These are phyloP conservation scores for Phalacrocorax carbo DNA, from an alignment of 2,113 vertebrate genomes.

Conservation along the genomic window DNA sequence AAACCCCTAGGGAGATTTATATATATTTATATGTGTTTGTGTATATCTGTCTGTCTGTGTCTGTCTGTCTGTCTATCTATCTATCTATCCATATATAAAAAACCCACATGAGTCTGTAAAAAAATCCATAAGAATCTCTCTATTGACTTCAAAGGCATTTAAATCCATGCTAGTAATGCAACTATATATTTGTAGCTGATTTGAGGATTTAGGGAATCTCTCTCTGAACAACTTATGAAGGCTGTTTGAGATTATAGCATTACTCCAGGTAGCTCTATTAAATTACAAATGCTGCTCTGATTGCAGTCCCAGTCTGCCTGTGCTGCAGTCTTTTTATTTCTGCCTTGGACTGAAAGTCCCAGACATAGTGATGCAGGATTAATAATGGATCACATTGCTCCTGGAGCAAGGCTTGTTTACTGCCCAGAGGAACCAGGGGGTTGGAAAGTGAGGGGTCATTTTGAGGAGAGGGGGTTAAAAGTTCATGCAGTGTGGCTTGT, in stretches of 20 bases:
- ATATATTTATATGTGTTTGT: accelerated
- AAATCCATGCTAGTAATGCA: conserved; percentile 19
- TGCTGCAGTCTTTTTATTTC: conserved; percentile 44
- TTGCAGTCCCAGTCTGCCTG: background rate
- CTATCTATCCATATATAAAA: background rate
- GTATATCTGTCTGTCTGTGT: no score
- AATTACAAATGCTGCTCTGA: conserved; percentile 22
- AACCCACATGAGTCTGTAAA: background rate
- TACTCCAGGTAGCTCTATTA: conserved; percentile 45
- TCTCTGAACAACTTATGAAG: conserved; percentile 7
- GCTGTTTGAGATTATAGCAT: conserved; percentile 9
- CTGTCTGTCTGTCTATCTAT: no score
- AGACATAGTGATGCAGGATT: background rate
- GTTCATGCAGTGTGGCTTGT: background rate
- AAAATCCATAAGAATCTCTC: background rate
- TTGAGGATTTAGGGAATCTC: conserved; percentile 40
- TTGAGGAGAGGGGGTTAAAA: background rate
- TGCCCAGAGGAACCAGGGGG: background rate
- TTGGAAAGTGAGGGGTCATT: background rate
- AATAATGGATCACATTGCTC: background rate
- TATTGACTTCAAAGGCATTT: conserved; percentile 43
- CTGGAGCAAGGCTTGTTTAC: background rate
- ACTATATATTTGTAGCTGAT: conserved; percentile 41
- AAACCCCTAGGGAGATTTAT: background rate
- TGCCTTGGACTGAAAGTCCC: conserved; percentile 10